A percentile compares a stretch with the other conserved stretches of the same genome.
Evolutionary conservation across 2,888 invertebrate genomes (phyloP).

Genomic region (Apodemia zela): DNA sequence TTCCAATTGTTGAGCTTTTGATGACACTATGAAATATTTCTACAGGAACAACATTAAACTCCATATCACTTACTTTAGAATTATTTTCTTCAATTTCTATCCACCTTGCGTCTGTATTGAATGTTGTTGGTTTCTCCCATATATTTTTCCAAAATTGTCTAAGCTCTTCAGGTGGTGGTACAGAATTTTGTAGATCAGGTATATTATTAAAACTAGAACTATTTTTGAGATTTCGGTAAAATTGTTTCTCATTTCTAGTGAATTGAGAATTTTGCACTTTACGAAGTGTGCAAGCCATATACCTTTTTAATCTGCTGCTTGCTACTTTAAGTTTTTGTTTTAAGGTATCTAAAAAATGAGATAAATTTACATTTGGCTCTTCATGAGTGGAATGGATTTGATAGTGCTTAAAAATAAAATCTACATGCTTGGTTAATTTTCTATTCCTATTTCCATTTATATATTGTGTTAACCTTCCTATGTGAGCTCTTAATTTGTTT

Average conservation of each 20-base stretch:
- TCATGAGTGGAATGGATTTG: neutral
- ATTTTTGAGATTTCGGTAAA: neutral
- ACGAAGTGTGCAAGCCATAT: too few species aligned
- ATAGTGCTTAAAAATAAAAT: neutral
- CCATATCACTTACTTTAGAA: too few species aligned
- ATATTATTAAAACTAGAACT: neutral
- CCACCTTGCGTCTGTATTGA: too few species aligned
- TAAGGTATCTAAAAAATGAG: neutral
- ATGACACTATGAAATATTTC: neutral
- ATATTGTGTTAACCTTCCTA: neutral
- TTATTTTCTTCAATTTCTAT: too few species aligned
- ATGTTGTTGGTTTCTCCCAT: too few species aligned
- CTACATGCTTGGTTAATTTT: neutral
- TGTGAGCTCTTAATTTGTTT: neutral
- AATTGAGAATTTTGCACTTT: too few species aligned
- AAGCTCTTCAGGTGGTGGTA: neutral
- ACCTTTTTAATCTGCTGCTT: too few species aligned
- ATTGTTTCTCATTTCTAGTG: neutral
- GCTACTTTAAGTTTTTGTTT: neutral
- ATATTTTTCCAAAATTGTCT: too few species aligned
- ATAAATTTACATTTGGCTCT: neutral
- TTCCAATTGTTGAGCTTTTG: conserved; percentile 1
- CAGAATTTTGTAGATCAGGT: neutral
- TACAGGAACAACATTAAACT: neutral
- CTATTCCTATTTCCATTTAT: neutral